These are phyloP conservation scores for Cheiracanthium punctorium DNA, from an alignment of 2,888 invertebrate species.

Conservation along the genomic window DNA sequence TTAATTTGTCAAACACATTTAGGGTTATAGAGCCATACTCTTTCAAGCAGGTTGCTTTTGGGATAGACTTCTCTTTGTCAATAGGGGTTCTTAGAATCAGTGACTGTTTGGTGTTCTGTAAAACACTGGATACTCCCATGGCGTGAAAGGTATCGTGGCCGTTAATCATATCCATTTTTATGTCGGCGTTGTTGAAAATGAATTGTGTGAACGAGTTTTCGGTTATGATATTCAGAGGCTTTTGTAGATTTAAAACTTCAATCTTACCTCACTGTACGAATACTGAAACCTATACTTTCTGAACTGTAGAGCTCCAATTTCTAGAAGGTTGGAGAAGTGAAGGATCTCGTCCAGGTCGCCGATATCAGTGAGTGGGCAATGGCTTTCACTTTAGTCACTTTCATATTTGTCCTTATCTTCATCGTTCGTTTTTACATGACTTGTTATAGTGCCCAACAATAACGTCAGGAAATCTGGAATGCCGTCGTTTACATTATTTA, in stretches of 20 bases:
- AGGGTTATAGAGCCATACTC: too few relatives aligned
- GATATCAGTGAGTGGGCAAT: conserved; percentile 1
- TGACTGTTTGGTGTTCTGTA: neutral
- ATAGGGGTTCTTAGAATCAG: too few relatives aligned
- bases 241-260: neutral
- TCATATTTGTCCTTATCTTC: too few relatives aligned
- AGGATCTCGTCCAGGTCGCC: neutral
- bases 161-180: neutral
- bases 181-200: conserved; percentile 1
- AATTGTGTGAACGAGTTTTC: neutral
- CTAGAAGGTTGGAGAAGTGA: neutral
- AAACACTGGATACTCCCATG: neutral
- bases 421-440: neutral
- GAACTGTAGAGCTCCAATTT: neutral
- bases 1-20: too few relatives aligned
- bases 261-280: neutral
- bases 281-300: neutral
- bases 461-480: neutral
- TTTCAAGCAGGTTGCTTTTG: too few relatives aligned
- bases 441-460: neutral
- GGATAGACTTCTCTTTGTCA: too few relatives aligned
- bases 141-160: conserved; percentile 4
- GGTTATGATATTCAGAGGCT: neutral
- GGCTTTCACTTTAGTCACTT: neutral
- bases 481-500: neutral